Evolutionary conservation across 1,140 invertebrate genomes (phyloP).

Genomic region (Orchestia grillus): DNA sequence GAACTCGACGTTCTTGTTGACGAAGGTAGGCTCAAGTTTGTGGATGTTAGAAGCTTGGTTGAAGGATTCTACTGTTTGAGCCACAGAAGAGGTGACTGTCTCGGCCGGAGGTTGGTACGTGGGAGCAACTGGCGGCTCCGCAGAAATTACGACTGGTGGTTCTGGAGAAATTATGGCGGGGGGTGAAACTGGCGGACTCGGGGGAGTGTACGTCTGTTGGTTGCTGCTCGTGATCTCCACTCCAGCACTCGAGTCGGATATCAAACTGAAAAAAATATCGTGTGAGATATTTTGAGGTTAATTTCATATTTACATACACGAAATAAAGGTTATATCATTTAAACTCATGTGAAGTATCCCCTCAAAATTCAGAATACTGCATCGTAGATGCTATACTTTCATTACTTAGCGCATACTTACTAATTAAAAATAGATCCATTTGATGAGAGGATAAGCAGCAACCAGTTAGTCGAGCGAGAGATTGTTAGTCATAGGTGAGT

Average conservation of each 20-base stretch:
- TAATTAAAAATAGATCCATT: not conserved
- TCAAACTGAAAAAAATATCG: not conserved
- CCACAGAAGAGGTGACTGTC: not conserved
- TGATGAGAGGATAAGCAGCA: not conserved
- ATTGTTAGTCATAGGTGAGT: not conserved
- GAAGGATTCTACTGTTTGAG: not conserved
- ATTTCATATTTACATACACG: not conserved
- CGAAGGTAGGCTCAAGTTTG: conserved; percentile 26
- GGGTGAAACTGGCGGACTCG: not conserved
- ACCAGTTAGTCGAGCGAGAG: not conserved
- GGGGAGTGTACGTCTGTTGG: not conserved
- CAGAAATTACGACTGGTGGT: not conserved
- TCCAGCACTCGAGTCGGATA: conserved; percentile 17
- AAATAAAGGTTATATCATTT: not conserved
- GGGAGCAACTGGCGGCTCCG: not conserved
- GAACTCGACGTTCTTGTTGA: conserved; percentile 24
- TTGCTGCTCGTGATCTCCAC: conserved; percentile 24
- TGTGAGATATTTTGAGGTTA: not conserved
- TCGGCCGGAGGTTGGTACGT: not conserved
- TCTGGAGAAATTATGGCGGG: not conserved
- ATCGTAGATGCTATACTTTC: not conserved
- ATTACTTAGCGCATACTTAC: not conserved
- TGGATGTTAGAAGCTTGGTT: not conserved
- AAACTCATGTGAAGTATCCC: not conserved
- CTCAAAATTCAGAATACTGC: not conserved